These are phyloP conservation scores for Capra hircus DNA, from an alignment of 2,113 vertebrate genomes.

Conservation along the genomic window DNA sequence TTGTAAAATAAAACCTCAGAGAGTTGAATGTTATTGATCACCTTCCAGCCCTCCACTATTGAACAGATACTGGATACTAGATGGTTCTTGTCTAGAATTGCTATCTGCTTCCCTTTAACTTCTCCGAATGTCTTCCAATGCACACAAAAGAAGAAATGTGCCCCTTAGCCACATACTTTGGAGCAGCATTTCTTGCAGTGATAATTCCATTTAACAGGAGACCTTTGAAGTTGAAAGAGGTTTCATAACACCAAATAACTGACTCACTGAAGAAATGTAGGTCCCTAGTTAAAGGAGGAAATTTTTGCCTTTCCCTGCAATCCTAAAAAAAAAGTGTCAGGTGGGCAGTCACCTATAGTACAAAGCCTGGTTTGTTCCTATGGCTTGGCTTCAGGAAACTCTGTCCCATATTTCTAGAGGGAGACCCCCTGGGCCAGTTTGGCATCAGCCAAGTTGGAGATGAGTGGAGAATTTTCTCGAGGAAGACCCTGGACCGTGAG, in stretches of 20 bases:
- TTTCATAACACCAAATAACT: not conserved
- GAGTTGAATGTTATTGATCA: not conserved
- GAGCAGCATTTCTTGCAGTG: not conserved
- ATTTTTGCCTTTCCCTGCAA: not conserved
- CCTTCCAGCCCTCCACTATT: not conserved
- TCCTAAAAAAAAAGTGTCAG: not conserved
- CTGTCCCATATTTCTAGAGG: constrained; percentile 81
- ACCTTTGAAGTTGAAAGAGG: not conserved
- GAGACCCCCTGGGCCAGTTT: constrained; percentile 91
- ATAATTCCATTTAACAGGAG: not conserved
- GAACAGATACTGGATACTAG: not conserved
- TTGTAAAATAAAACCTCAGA: not conserved
- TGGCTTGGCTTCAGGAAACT: not conserved
- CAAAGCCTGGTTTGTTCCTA: not conserved
- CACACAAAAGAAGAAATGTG: not conserved
- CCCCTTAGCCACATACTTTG: not conserved
- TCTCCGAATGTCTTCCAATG: not conserved
- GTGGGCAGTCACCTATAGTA: not conserved
- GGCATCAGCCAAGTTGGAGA: constrained; percentile 85
- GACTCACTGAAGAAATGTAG: not conserved
- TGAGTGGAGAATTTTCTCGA: constrained; percentile 89
- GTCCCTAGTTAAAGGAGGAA: not conserved
- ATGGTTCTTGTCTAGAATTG: not conserved
- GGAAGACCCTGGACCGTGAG: constrained; percentile 91
- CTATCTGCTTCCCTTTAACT: not conserved